Conservation (phyloP, 2,797 vertebrate species). For the Pseudochirops corinnae region DNA sequence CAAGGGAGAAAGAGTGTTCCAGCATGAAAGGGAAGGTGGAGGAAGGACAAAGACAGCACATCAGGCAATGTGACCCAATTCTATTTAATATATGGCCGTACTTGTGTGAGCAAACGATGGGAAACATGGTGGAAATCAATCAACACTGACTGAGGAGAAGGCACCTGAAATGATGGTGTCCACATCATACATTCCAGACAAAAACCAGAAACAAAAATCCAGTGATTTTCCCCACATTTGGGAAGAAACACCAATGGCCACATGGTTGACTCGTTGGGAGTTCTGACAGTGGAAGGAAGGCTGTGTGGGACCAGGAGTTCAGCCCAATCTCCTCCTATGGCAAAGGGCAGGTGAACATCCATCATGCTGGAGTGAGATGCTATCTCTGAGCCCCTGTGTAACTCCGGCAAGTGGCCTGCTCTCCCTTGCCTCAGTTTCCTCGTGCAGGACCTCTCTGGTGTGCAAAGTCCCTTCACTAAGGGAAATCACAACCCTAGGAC, state of each 20-base stretch:
- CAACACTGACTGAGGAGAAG: slow-evolving; percentile 57
- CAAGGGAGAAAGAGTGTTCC: slow-evolving; percentile 8
- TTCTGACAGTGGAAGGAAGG: neutral
- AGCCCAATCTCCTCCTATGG: neutral
- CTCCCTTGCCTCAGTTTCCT: neutral
- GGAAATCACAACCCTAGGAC: too few species aligned
- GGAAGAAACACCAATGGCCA: neutral
- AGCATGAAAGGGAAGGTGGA: neutral
- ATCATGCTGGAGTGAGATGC: neutral
- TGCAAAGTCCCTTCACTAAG: neutral
- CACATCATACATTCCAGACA: neutral
- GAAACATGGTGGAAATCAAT: slow-evolving; percentile 39
- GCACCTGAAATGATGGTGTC: slow-evolving; percentile 49
- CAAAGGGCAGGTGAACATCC: neutral
- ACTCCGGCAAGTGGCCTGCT: neutral
- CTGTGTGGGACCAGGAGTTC: accelerated
- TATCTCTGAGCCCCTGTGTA: neutral
- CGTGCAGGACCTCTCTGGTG: neutral
- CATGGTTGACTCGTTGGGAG: neutral
- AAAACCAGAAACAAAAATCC: neutral
- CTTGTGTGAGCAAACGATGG: slow-evolving; percentile 4
- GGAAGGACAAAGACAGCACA: slow-evolving; percentile 32
- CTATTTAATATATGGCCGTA: slow-evolving; percentile 79
- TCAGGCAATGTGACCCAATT: slow-evolving; percentile 39
- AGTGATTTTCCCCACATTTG: neutral